Evolutionary conservation across 2,113 vertebrate genomes (phyloP).

Genomic region (Urocolius indicus): DNA sequence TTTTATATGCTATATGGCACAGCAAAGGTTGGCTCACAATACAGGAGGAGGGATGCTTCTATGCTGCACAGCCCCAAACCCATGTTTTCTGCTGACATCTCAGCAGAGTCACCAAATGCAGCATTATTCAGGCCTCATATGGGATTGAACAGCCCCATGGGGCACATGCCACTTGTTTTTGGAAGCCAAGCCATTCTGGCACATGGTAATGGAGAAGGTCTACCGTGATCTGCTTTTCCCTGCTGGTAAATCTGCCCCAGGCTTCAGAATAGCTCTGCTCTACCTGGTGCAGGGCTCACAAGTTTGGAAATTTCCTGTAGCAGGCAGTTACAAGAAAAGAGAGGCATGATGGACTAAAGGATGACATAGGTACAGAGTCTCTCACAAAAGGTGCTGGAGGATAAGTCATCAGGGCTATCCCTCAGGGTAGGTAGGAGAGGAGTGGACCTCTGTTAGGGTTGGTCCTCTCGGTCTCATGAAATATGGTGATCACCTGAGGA

Average conservation of each 20-base stretch:
- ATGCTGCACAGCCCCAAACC: rapidly evolving
- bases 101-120: rapidly evolving
- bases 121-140: not conserved
- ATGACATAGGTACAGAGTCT: not conserved
- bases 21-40: not conserved
- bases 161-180: not conserved
- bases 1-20: not conserved
- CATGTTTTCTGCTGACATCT: not conserved
- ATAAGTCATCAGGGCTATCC: not conserved
- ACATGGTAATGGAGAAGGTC: not conserved
- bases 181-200: not conserved
- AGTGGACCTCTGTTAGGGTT: not conserved
- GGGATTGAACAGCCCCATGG: not conserved
- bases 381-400: not conserved
- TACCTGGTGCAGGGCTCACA: no score
- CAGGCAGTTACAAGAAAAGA: not conserved
- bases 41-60: not conserved
- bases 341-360: not conserved
- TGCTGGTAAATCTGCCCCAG: not conserved
- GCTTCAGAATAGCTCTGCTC: not conserved
- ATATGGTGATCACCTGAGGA: not conserved
- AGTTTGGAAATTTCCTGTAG: not conserved
- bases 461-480: not conserved
- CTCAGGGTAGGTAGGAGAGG: not conserved
- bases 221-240: not conserved